Evolutionary conservation across 2,888 invertebrate genomes (phyloP).

Genomic region (Drosophila pegasa): DNA sequence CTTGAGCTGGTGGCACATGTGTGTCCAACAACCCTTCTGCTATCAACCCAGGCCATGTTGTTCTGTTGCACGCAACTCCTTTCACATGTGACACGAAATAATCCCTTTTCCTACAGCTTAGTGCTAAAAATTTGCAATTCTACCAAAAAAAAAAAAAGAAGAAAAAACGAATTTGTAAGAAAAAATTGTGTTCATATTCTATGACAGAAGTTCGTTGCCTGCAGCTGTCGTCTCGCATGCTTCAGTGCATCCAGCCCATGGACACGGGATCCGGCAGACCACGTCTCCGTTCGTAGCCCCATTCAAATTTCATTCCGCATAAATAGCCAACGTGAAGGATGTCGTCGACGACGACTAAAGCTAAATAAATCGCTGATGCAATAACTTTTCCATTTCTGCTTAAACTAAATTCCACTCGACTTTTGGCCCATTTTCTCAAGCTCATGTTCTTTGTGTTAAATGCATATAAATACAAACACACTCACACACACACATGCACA

Average conservation of each 20-base stretch:
- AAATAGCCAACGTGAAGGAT: slow-evolving; percentile 56
- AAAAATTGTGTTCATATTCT: slow-evolving; percentile 37
- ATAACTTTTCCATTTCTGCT: slow-evolving; percentile 41
- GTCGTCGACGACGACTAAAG: slow-evolving; percentile 24
- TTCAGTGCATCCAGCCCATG: slow-evolving; percentile 41
- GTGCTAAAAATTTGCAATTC: slow-evolving; percentile 45
- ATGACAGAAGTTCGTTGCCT: slow-evolving; percentile 53
- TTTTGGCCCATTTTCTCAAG: slow-evolving; percentile 34
- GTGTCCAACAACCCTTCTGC: slow-evolving; percentile 49
- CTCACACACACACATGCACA: slow-evolving; percentile 8
- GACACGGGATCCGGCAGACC: slow-evolving; percentile 11
- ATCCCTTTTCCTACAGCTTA: slow-evolving; percentile 46
- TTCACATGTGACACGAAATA: slow-evolving; percentile 39
- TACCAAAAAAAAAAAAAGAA: slow-evolving; percentile 29
- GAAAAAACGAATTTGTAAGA: slow-evolving; percentile 3
- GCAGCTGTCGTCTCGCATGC: slow-evolving; percentile 62
- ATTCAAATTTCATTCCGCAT: slow-evolving; percentile 71
- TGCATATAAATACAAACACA: slow-evolving; percentile 9
- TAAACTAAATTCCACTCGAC: slow-evolving; percentile 40
- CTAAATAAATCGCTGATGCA: slow-evolving; percentile 37
- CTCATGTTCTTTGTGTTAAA: slow-evolving; percentile 16
- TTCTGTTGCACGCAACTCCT: slow-evolving; percentile 32
- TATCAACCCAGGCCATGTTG: slow-evolving; percentile 16
- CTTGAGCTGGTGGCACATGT: slow-evolving; percentile 41
- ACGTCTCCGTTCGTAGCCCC: slow-evolving; percentile 11